Evolutionary conservation across 2,888 invertebrate species (phyloP).

Genomic region (Drosophila peninsularis): DNA sequence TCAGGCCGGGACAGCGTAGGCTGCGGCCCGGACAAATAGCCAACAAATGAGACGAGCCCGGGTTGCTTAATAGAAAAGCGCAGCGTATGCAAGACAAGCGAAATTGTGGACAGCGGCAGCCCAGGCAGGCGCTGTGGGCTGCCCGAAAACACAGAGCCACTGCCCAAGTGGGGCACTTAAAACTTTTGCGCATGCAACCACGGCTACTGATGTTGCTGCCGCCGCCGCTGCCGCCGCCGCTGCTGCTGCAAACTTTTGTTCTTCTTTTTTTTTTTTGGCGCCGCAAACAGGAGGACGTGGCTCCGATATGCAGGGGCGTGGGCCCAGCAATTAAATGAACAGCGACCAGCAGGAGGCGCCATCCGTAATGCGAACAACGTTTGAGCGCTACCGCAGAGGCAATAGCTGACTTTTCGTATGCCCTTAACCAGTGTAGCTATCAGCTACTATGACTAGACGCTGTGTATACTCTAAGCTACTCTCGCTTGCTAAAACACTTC

Average conservation of each 20-base stretch:
- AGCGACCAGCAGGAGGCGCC: conserved; percentile 23
- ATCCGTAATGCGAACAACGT: conserved; percentile 20
- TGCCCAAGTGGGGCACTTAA: conserved; percentile 68
- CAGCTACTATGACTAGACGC: background rate
- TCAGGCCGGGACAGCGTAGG: conserved; percentile 34
- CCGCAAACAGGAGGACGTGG: conserved; percentile 29
- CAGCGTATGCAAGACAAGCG: conserved; percentile 63
- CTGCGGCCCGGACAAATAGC: conserved; percentile 63
- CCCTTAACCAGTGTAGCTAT: conserved; percentile 12
- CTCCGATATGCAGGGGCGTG: conserved; percentile 30
- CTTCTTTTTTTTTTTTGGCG: conserved; percentile 5
- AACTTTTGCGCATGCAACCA: conserved; percentile 75
- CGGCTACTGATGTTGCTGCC: conserved; percentile 60
- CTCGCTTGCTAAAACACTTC: too few relatives aligned
- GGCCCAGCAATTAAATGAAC: conserved; percentile 52
- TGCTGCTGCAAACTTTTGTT: conserved; percentile 52
- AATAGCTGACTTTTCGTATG: background rate
- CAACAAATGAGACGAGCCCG: conserved; percentile 73
- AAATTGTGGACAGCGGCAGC: background rate
- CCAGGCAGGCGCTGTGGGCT: background rate
- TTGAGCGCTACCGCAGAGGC: background rate
- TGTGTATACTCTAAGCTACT: background rate
- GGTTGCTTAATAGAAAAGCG: conserved; percentile 74
- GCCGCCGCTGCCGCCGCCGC: conserved; percentile 15
- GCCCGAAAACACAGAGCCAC: conserved; percentile 9